phyloP scores from a whole-genome alignment of 2,113 vertebrate species.

The Labeo catla region DNA sequence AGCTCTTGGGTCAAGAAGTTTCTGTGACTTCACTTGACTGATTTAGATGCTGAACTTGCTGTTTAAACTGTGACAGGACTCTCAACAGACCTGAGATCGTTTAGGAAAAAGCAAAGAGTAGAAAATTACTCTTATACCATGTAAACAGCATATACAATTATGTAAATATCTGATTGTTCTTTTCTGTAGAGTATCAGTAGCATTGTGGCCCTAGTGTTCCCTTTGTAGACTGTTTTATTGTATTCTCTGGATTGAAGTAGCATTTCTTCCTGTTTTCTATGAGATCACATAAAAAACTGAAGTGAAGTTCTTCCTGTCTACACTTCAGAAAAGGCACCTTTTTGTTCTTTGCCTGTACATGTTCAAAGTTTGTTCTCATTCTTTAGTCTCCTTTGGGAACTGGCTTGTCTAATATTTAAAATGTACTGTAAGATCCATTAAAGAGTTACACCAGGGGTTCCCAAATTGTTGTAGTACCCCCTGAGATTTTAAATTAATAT shows the following conservation, averaged over 20 bases:
- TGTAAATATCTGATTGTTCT: background rate
- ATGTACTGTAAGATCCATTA: background rate
- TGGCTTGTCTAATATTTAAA: background rate
- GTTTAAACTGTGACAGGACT: background rate
- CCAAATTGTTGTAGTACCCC: background rate
- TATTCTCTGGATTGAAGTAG: background rate
- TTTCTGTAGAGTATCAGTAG: background rate
- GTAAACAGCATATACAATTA: background rate
- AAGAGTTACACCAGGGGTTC: background rate
- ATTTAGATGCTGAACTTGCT: background rate
- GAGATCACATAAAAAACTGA: conserved; percentile 1
- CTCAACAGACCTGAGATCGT: background rate
- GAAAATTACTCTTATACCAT: background rate
- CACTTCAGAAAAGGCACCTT: background rate
- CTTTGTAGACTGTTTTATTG: background rate
- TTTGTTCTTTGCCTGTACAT: background rate
- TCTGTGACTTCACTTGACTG: background rate
- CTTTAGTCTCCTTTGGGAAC: background rate
- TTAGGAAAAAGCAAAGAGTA: background rate
- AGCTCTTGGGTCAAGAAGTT: background rate
- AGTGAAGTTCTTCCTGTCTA: background rate
- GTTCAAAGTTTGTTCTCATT: background rate
- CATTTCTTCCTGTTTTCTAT: conserved; percentile 11
- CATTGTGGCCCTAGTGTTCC: background rate
- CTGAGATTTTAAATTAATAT: background rate